A percentile compares a stretch with the other conserved stretches of the same genome.
phyloP scores from a whole-genome alignment of 1,140 invertebrate genomes.

The Steinernema feltiae region DNA sequence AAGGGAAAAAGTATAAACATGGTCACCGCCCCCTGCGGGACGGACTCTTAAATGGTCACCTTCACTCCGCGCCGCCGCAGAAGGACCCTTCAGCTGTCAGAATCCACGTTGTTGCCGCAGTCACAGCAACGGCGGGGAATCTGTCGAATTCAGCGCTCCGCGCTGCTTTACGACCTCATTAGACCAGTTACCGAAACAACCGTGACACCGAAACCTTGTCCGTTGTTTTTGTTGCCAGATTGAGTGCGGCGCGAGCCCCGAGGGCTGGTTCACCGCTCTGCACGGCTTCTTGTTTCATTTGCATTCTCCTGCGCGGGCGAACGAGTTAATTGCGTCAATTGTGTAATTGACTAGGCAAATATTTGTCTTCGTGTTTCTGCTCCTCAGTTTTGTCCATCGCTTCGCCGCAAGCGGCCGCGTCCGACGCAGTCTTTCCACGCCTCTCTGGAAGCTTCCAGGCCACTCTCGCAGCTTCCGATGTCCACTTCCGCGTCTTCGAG shows the following conservation, averaged over 20 bases:
- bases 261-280: not conserved
- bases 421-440: not conserved
- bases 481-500: not conserved
- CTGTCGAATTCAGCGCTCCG: not conserved
- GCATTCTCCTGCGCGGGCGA: not conserved
- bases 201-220: not conserved
- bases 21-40: not conserved
- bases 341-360: conserved; percentile 13
- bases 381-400: not conserved
- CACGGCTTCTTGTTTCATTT: conserved; percentile 1
- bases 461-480: not conserved
- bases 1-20: not conserved
- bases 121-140: not conserved
- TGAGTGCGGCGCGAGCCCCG: not conserved
- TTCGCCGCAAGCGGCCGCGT: no score
- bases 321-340: conserved; percentile 14
- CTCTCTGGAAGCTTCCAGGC: not conserved
- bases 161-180: conserved; percentile 1
- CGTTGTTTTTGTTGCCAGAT: not conserved
- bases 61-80: no score
- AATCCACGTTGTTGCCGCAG: no score
- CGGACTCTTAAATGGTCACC: not conserved
- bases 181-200: not conserved
- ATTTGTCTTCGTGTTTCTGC: not conserved
- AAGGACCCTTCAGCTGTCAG: not conserved